phyloP scores from a whole-genome alignment of 2,797 vertebrate genomes.

The Xiphorhynchus erythropygius region DNA sequence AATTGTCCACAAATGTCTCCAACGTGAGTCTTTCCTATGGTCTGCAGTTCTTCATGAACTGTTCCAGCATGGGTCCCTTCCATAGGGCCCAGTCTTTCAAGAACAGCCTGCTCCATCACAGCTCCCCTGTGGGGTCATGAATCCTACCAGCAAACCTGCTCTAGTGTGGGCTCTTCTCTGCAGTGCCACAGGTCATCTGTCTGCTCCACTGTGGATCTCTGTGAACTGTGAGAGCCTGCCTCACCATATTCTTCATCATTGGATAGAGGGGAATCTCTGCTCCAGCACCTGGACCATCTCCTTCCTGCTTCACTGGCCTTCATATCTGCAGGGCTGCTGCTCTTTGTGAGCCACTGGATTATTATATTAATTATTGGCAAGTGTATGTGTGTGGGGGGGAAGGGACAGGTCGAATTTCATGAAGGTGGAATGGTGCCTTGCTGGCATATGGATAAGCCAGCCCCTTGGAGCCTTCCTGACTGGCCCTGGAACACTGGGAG shows the following conservation, averaged over 20 bases:
- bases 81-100: neutral
- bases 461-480: neutral
- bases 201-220: neutral
- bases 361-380: neutral
- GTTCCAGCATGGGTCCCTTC: neutral
- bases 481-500: too few relatives aligned
- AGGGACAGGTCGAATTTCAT: neutral
- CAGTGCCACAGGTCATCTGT: neutral
- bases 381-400: neutral
- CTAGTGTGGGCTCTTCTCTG: neutral
- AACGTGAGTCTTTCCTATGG: neutral
- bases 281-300: neutral
- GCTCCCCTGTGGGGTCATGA: neutral
- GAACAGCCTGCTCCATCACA: neutral
- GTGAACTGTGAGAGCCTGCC: neutral
- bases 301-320: neutral
- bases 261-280: neutral
- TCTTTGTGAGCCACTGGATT: too few relatives aligned
- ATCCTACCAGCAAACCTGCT: neutral
- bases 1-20: neutral
- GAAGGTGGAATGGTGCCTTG: neutral
- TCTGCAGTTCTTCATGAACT: neutral
- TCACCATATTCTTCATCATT: neutral
- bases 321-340: neutral
- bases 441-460: neutral